phyloP scores from a whole-genome alignment of 2,888 invertebrate species.

The Bugulina stolonifera region DNA sequence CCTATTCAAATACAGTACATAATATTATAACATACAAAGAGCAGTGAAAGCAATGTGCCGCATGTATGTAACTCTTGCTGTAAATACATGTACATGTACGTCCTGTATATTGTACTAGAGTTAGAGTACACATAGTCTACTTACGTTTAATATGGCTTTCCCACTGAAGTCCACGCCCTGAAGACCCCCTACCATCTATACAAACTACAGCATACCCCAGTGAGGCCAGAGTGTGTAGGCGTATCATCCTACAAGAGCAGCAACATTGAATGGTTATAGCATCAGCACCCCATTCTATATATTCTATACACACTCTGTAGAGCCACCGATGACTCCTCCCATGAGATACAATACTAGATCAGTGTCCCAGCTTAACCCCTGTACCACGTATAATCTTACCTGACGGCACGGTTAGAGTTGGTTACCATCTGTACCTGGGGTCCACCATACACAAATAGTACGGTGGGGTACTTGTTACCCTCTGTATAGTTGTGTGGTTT shows the following conservation, averaged over 20 bases:
- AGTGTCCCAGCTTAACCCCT: too few relatives aligned
- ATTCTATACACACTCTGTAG: too few relatives aligned
- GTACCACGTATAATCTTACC: too few relatives aligned
- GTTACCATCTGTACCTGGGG: slow-evolving; percentile 96
- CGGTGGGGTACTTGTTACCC: slow-evolving; percentile 75
- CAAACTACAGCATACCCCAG: slow-evolving; percentile 93
- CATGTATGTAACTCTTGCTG: too few relatives aligned
- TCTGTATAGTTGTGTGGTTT: slow-evolving; percentile 60
- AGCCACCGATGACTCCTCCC: too few relatives aligned
- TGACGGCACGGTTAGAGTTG: slow-evolving; percentile 64
- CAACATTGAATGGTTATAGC: too few relatives aligned
- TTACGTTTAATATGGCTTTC: slow-evolving; percentile 78
- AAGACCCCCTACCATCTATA: slow-evolving; percentile 90
- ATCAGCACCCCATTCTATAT: too few relatives aligned
- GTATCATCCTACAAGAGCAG: slow-evolving; percentile 67
- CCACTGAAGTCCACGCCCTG: slow-evolving; percentile 84
- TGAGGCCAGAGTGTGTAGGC: slow-evolving; percentile 89
- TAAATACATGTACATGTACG: too few relatives aligned
- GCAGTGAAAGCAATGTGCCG: neutral
- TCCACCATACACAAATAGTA: slow-evolving; percentile 94
- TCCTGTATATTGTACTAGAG: too few relatives aligned
- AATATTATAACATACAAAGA: neutral
- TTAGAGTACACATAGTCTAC: too few relatives aligned
- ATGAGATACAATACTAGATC: too few relatives aligned
- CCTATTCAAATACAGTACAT: neutral